These are phyloP conservation scores for Chitala chitala DNA, from an alignment of 2,113 vertebrate genomes.

Conservation along the genomic window DNA sequence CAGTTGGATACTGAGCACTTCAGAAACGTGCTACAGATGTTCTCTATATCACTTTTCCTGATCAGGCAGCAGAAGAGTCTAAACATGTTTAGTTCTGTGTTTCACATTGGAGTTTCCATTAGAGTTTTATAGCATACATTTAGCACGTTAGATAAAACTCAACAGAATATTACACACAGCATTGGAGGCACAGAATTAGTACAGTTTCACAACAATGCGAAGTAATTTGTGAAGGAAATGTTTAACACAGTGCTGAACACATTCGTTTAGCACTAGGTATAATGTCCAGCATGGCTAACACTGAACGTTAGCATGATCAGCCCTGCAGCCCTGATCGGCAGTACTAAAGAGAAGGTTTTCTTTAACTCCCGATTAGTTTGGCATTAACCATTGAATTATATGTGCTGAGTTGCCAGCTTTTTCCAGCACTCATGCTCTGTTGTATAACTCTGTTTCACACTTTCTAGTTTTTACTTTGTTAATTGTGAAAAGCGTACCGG, in stretches of 20 bases:
- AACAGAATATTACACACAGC: neutral
- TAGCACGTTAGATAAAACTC: neutral
- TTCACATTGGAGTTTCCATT: no score
- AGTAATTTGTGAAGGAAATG: neutral
- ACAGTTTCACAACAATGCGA: neutral
- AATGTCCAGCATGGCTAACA: no score
- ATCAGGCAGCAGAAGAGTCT: no score
- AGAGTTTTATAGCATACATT: neutral
- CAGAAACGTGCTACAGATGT: no score
- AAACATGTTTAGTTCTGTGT: no score
- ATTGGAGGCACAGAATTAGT: neutral
- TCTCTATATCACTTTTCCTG: no score
- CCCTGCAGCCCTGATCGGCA: neutral
- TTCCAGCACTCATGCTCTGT: no score
- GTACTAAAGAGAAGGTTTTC: no score
- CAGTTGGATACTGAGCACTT: no score
- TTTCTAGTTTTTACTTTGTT: neutral
- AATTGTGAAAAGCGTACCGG: slow-evolving; percentile 62
- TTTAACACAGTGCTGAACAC: neutral
- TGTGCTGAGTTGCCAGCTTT: neutral
- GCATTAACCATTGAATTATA: neutral
- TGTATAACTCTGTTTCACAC: no score
- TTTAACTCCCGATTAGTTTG: neutral
- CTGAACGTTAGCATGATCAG: neutral
- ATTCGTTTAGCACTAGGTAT: no score